A percentile compares a stretch with the other conserved stretches of the same genome.
These are phyloP conservation scores for Apoderus coryli DNA, from an alignment of 2,888 invertebrate genomes.

Conservation along the genomic window DNA sequence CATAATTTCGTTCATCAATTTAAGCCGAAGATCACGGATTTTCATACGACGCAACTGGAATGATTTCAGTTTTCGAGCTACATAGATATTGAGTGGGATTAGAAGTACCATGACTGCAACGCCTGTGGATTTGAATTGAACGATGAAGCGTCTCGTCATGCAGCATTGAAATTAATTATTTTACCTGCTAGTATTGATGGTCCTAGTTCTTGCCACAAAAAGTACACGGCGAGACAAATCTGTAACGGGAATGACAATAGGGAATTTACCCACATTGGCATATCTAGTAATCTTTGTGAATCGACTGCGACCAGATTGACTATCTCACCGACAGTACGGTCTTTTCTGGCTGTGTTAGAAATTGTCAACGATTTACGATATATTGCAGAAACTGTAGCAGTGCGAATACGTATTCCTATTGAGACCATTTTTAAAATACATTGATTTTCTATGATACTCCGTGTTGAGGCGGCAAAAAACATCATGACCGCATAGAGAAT, in stretches of 20 bases:
- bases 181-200: conserved; percentile 45
- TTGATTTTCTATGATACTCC: conserved; percentile 39
- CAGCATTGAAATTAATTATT: too few species aligned
- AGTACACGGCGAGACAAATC: conserved; percentile 37
- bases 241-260: conserved; percentile 38
- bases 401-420: conserved; percentile 40
- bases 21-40: conserved; percentile 39
- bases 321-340: conserved; percentile 35
- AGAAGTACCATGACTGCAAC: conserved; percentile 36
- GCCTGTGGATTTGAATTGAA: too few species aligned
- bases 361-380: conserved; percentile 36
- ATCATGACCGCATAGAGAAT: conserved; percentile 38
- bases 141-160: too few species aligned
- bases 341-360: conserved; percentile 29
- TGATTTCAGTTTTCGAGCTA: conserved; percentile 34
- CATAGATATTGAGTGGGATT: conserved; percentile 35
- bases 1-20: conserved; percentile 41
- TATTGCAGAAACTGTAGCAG: conserved; percentile 37
- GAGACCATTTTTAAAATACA: conserved; percentile 39
- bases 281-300: conserved; percentile 30
- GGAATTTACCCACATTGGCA: conserved; percentile 32
- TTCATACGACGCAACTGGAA: conserved; percentile 37
- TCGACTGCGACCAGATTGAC: conserved; percentile 38
- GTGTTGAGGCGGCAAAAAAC: conserved; percentile 34
- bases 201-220: conserved; percentile 37